These are phyloP conservation scores for Manduca sexta DNA, from an alignment of 1,140 invertebrate species.

Conservation along the genomic window DNA sequence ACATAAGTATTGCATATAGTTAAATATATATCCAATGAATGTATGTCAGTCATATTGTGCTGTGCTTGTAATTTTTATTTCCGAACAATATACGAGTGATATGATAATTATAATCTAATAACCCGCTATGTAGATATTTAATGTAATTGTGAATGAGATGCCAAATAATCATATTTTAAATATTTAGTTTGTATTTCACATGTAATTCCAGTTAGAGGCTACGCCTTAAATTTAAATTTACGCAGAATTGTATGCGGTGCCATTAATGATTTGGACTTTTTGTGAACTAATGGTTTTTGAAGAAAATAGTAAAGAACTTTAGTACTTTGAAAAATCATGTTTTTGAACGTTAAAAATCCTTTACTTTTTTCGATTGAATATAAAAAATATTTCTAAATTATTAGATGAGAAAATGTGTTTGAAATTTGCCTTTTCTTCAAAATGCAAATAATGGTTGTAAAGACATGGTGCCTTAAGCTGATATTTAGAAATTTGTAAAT, in stretches of 20 bases:
- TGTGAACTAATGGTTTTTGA: slow-evolving; percentile 9
- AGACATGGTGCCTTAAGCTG: slow-evolving; percentile 18
- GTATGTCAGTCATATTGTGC: slow-evolving; percentile 40
- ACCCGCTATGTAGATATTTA: slow-evolving; percentile 4
- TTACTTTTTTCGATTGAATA: too few relatives aligned
- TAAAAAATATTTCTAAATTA: too few relatives aligned
- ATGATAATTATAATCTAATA: slow-evolving; percentile 10
- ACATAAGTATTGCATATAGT: slow-evolving; percentile 28
- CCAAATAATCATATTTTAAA: slow-evolving; percentile 56
- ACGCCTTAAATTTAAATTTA: slow-evolving; percentile 9
- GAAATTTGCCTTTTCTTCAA: neutral
- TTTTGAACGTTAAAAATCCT: too few relatives aligned
- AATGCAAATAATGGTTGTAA: slow-evolving; percentile 19
- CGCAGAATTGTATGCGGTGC: slow-evolving; percentile 23
- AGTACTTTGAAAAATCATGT: too few relatives aligned
- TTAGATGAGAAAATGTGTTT: neutral
- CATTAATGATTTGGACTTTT: slow-evolving; percentile 30
- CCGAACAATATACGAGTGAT: slow-evolving; percentile 45
- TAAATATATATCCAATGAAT: slow-evolving; percentile 15
- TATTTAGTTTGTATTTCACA: slow-evolving; percentile 23
- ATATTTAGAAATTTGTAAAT: slow-evolving; percentile 23
- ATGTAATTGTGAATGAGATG: slow-evolving; percentile 50
- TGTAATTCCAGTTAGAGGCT: slow-evolving; percentile 39
- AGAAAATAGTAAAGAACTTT: too few relatives aligned
- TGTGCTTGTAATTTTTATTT: slow-evolving; percentile 43